A percentile compares a stretch with the other conserved stretches of the same genome.
These are phyloP conservation scores for Neuroscelio doddi DNA, from an alignment of 2,888 invertebrate species.

Conservation along the genomic window DNA sequence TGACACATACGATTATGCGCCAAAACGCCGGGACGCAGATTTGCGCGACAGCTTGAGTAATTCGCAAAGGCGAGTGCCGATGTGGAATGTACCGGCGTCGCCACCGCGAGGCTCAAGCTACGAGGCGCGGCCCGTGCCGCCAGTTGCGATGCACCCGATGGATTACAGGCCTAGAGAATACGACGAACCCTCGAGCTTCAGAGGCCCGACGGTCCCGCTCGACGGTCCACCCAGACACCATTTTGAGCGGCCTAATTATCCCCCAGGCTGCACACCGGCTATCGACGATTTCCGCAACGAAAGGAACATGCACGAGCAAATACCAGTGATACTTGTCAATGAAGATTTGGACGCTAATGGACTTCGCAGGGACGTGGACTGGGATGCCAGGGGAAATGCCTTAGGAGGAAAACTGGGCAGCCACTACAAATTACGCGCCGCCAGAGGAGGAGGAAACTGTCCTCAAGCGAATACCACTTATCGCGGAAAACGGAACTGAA, in stretches of 20 bases:
- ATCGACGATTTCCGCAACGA: neutral
- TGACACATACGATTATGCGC: conserved; percentile 58
- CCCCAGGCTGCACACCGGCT: neutral
- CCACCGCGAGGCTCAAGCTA: neutral
- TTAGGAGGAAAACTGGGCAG: conserved; percentile 49
- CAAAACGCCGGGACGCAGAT: conserved; percentile 59
- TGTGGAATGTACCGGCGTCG: conserved; percentile 13
- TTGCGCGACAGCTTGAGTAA: conserved; percentile 64
- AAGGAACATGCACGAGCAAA: neutral
- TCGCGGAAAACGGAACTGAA: conserved; percentile 50
- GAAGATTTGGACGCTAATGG: conserved; percentile 31
- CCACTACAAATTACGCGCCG: conserved; percentile 50
- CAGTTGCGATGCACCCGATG: conserved; percentile 6
- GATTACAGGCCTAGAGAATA: conserved; percentile 18
- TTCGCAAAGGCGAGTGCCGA: conserved; percentile 44
- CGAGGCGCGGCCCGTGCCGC: neutral
- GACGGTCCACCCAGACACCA: neutral
- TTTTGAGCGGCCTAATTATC: neutral
- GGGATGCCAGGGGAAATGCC: conserved; percentile 54
- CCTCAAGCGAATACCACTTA: conserved; percentile 41
- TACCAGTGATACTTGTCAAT: neutral
- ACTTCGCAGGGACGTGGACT: conserved; percentile 42
- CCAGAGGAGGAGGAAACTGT: conserved; percentile 5
- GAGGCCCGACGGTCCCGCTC: conserved; percentile 11
- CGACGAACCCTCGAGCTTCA: conserved; percentile 5